Evolutionary conservation across 1,140 invertebrate genomes (phyloP), one percentile per base, ranked within the genome.

Genomic region (Aplysia californica): DNA sequence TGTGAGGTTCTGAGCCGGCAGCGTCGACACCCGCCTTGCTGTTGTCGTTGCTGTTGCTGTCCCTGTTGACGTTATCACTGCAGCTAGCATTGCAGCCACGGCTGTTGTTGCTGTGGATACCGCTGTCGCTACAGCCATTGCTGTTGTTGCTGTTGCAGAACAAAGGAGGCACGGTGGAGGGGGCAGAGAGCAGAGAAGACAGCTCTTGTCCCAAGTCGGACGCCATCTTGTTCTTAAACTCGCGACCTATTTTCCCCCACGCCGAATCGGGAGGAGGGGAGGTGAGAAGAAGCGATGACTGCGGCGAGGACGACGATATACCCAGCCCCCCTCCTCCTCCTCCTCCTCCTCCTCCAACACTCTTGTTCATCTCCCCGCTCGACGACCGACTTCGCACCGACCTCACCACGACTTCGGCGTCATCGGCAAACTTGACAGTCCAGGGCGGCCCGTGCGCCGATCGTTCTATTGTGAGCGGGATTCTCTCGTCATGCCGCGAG

Each of bases 391-490:
- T 39, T 41, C 38, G 2, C 26, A 31, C 41, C 39, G 44, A 58
- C 36, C 68, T 71, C n/a, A 21, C 20, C n/a, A n/a, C n/a, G n/a
- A n/a, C n/a, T 20, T 70, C 39, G 10, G 26, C 70, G 26, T 5
- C 26, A 23, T 31, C 35, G 38, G 66, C 39, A 31, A 61, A 72
- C 26, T 66, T 64, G 2, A 75, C 35, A n/a, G 72, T 59, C 72
- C 72, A 75, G 21, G 72, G 72, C 21, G 72, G 72, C n/a, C 36
- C 72, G 59, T 75, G 72, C 6, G 72, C 72, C 35, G 39, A 41
- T 10, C 61, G n/a, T 35, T 75, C 72, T 15, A 75, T 50, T 15
- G 59, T 75, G 2, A 66, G 33, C 31, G 59, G 58, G 6, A 75
- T 61, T 5, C 38, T 18, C 23, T 50, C 33, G 21, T 73, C 56